Evolutionary conservation across 2,797 vertebrate genomes (phyloP), one percentile per base, ranked within the genome.

Genomic region (Phataginus tetradactyla): DNA sequence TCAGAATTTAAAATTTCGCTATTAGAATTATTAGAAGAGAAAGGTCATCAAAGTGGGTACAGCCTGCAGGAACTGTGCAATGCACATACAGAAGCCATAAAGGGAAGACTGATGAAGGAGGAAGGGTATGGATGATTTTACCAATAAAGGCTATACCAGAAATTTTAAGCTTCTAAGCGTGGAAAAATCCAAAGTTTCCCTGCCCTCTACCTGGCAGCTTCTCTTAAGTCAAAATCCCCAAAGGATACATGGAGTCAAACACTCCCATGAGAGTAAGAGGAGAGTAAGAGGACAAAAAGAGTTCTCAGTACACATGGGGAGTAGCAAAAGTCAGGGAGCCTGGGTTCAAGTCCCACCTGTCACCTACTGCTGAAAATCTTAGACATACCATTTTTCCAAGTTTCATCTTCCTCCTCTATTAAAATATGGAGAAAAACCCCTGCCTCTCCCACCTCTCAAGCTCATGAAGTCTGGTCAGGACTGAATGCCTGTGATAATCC

Each of bases 281-380:
- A 91, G 15, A 78, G 61, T 0, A 71, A 18, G 20, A 68, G 11
- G 55, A 89, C 79, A 93, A 85, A 80, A 90, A 63, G 23, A 71
- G 45, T 12, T 86, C 71, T n/a, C 18, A 7, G 42, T 7, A 45
- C 3, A 72, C 20, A 45, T 0, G 25, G 49, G 29, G 34, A 64
- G 32, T 18, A 74, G 37, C 15, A 68, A 53, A 86, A 18, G 51
- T 27, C 51, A 68, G 53, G 27, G 57, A 29, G 61, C 27, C 49
- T 51, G 39, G 17, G 27, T 64, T 57, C 68, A 89, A 85, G 25
- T 29, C n/a, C 34, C 53, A 84, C 12, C 25, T 89, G 39, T n/a
- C 86, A 39, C 69, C 71, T 63, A 92, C 9, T 80, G 37, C 80
- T 89, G 23, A 85, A 90, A 94, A 91, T 78, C 63, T 85, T 68